phyloP scores from a whole-genome alignment of 2,888 invertebrate genomes.

The Andricus curvator region DNA sequence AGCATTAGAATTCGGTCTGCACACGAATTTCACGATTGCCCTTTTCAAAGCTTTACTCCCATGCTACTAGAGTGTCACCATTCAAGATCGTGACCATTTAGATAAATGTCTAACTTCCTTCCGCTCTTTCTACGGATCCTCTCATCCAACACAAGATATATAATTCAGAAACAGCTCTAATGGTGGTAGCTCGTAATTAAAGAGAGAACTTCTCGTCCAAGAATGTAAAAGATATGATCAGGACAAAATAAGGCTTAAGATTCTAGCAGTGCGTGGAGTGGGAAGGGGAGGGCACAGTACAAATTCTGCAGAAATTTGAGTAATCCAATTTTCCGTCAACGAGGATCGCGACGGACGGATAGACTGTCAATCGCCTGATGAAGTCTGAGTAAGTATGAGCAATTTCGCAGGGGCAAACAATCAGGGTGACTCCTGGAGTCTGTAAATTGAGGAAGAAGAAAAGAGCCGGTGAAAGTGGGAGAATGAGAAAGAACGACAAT shows the following conservation, averaged over 20 bases:
- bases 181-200: slow-evolving; percentile 12
- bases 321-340: slow-evolving; percentile 64
- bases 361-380: slow-evolving; percentile 68
- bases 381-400: slow-evolving; percentile 51
- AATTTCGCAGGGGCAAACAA: slow-evolving; percentile 68
- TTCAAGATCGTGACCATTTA: slow-evolving; percentile 35
- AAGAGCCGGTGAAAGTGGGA: slow-evolving; percentile 38
- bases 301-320: slow-evolving; percentile 44
- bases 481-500: slow-evolving; percentile 45
- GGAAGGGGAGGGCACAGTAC: background rate
- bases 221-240: slow-evolving; percentile 24
- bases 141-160: slow-evolving; percentile 10
- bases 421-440: slow-evolving; percentile 53
- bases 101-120: slow-evolving; percentile 16
- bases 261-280: background rate
- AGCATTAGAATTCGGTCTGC: slow-evolving; percentile 9
- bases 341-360: slow-evolving; percentile 48
- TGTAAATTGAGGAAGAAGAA: slow-evolving; percentile 31
- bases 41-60: background rate
- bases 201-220: background rate
- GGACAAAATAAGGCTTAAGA: slow-evolving; percentile 28
- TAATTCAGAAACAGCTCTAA: background rate
- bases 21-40: background rate
- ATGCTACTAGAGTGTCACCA: slow-evolving; percentile 8
- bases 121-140: background rate